Conservation (phyloP, 2,113 vertebrate genomes). For the Callithrix jacchus region DNA sequence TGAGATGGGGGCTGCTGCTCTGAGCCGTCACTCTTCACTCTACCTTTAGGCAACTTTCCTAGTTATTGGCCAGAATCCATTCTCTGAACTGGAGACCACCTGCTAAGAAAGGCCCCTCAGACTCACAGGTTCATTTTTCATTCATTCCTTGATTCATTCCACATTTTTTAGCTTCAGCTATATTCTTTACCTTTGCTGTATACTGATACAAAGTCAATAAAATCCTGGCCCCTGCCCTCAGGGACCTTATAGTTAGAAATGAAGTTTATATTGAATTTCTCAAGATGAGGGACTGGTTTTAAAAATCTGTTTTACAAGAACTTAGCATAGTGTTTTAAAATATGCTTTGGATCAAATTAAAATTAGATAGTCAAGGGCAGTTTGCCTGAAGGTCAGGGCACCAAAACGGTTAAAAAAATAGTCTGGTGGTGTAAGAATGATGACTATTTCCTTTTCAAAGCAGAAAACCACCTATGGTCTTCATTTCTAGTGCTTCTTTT, state of each 20-base stretch:
- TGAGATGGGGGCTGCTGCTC: neutral
- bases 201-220: neutral
- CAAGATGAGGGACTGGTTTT: neutral
- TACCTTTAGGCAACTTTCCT: neutral
- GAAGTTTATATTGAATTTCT: neutral
- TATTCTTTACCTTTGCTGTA: neutral
- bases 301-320: neutral
- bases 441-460: neutral
- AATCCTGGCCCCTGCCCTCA: neutral
- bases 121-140: neutral
- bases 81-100: neutral
- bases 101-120: neutral
- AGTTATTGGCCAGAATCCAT: neutral
- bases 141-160: neutral
- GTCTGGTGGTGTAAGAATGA: neutral
- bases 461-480: neutral
- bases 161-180: neutral
- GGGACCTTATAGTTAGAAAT: neutral
- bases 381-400: neutral
- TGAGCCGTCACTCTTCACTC: neutral
- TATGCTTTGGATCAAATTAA: neutral
- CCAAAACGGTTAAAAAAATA: neutral
- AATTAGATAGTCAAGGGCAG: neutral
- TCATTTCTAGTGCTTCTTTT: neutral
- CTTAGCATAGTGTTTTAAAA: conserved; percentile 19